phyloP scores from a whole-genome alignment of 1,140 invertebrate genomes.

The Sminthurides bifidus region DNA sequence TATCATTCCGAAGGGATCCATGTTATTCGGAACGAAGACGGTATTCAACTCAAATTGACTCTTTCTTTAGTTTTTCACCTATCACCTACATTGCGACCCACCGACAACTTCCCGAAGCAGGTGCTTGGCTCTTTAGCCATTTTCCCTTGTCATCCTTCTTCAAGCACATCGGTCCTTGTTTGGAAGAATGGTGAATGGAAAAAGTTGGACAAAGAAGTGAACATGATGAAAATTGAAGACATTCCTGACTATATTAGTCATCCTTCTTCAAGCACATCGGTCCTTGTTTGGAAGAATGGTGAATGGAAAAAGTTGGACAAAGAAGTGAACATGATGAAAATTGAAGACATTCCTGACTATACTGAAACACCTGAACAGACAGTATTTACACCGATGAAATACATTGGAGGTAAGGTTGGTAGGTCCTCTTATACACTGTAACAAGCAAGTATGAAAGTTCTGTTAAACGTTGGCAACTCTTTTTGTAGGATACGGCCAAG shows the following conservation, averaged over 20 bases:
- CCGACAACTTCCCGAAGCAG: slow-evolving; percentile 22
- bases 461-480: neutral
- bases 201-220: slow-evolving; percentile 13
- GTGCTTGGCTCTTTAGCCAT: slow-evolving; percentile 21
- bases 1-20: slow-evolving; percentile 85
- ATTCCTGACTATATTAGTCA: slow-evolving; percentile 15
- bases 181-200: slow-evolving; percentile 24
- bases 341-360: slow-evolving; percentile 16
- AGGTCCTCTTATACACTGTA: neutral
- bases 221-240: slow-evolving; percentile 20
- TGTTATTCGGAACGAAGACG: slow-evolving; percentile 40
- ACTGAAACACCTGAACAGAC: slow-evolving; percentile 1
- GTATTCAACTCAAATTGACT: slow-evolving; percentile 20
- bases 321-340: slow-evolving; percentile 19
- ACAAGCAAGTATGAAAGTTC: neutral
- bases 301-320: slow-evolving; percentile 17
- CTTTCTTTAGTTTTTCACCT: slow-evolving; percentile 25
- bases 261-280: slow-evolving; percentile 15
- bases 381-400: slow-evolving; percentile 29
- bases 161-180: slow-evolving; percentile 16
- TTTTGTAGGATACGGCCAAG: slow-evolving; percentile 54
- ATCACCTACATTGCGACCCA: neutral
- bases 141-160: slow-evolving; percentile 27
- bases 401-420: slow-evolving; percentile 21
- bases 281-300: slow-evolving; percentile 20